Conservation (phyloP, 1,140 invertebrate species). For the Cardiocondyla obscurior region DNA sequence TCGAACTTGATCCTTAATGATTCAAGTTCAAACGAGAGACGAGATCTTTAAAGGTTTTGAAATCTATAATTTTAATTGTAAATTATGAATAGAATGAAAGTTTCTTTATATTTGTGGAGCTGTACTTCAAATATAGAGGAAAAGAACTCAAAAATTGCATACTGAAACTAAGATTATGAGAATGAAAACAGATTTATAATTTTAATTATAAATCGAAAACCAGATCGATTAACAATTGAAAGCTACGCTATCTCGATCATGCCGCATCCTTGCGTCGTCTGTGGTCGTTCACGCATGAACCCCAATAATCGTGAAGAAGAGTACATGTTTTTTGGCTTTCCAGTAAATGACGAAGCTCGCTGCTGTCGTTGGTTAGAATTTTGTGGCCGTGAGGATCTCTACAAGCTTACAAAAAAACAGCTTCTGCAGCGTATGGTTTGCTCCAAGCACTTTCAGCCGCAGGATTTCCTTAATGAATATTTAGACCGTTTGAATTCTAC, state of each 20-base stretch:
- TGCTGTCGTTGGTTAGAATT: slow-evolving; percentile 82
- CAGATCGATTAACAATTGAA: neutral
- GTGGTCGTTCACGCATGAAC: slow-evolving; percentile 83
- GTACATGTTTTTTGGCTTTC: slow-evolving; percentile 83
- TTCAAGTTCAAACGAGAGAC: neutral
- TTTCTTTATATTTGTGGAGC: neutral
- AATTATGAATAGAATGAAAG: neutral
- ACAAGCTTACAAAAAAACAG: slow-evolving; percentile 81
- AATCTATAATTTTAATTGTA: neutral
- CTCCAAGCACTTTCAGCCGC: slow-evolving; percentile 80
- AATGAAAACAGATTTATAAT: neutral
- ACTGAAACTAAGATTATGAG: no score
- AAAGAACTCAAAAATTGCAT: neutral
- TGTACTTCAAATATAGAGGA: neutral
- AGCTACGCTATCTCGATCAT: slow-evolving; percentile 69
- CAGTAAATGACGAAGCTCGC: slow-evolving; percentile 80
- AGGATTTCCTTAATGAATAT: slow-evolving; percentile 81
- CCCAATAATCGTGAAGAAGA: slow-evolving; percentile 82
- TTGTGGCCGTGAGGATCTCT: slow-evolving; percentile 81
- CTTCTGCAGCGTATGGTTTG: slow-evolving; percentile 82
- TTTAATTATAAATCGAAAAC: neutral
- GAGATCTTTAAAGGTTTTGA: neutral
- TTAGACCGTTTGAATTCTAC: slow-evolving; percentile 77
- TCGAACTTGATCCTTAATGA: neutral
- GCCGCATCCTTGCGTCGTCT: slow-evolving; percentile 83